Base-by-base conservation (phyloP, 2,888 invertebrate genomes). In the Cheilosia scutellata region DNA sequence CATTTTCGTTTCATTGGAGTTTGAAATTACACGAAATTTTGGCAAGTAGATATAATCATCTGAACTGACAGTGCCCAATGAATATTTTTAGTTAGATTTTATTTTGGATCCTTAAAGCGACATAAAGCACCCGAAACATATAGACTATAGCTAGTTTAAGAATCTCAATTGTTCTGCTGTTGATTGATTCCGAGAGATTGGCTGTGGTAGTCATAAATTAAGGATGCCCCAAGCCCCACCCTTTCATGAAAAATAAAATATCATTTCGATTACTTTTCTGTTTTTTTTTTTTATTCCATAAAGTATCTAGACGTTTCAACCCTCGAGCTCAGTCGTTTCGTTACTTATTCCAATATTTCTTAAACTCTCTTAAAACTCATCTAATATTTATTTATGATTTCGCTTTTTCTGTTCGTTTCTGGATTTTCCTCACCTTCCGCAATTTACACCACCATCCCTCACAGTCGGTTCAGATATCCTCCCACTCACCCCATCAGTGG, bases 381-480 rank as follows among this genome's bases (percentile, higher is more conserved):
- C 63, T 82, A 51, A 76, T 82, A 70, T 58, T 76, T 76, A 82
- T 70, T 76, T 70, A 76, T 76, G 63, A 49, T 75, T 60, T 51
- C 5, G 37, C 11, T 44, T 78, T 33, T 60, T 53, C 3, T 25
- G 16, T n/a, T 29, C 1, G 5, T 29, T 65, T 66, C 57, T 16
- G 29, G 37, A 65, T 66, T 40, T 40, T 53, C 53, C 53, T 44
- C 44, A 42, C 20, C 51, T 51, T 55, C 11, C 44, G n/a, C n/a
- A 5, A 57, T 31, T 42, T 40, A 57, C 55, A 25, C 57, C 31
- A 33, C 11, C n/a, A 16, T 20, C 20, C 9, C 5, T 16, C 53
- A 57, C 27, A 42, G 20, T 42, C 51, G 42, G 31, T 60, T 29
- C 58, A 72, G 71, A 65, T 79, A 72, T 79, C 44, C 57, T 6